Evolutionary conservation across 2,113 vertebrate species (phyloP).

Genomic region (Scartelaos histophorus): DNA sequence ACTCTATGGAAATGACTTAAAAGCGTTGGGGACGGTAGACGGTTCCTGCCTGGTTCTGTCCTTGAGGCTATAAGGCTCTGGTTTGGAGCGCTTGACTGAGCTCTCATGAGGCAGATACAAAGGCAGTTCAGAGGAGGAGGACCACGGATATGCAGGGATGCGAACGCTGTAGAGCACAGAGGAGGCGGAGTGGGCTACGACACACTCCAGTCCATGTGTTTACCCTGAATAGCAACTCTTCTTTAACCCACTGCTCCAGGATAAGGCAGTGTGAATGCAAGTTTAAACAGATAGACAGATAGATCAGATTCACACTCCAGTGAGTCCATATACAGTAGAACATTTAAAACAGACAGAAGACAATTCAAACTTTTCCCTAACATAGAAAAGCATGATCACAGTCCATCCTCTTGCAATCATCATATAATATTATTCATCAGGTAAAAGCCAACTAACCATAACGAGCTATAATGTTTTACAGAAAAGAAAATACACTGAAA

Average conservation of each 20-base stretch:
- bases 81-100: constrained; percentile 61
- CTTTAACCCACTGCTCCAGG: constrained; percentile 69
- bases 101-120: constrained; percentile 58
- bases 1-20: constrained; percentile 50
- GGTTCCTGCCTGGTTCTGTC: constrained; percentile 22
- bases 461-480: no score
- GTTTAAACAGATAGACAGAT: no score
- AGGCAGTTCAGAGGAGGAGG: constrained; percentile 48
- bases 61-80: constrained; percentile 56
- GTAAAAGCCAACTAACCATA: no score
- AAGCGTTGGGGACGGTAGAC: constrained; percentile 28
- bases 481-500: no score
- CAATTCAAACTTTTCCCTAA: no score
- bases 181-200: constrained; percentile 65
- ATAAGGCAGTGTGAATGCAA: constrained; percentile 44
- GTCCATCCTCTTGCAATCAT: no score
- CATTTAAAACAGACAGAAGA: no score
- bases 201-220: constrained; percentile 58
- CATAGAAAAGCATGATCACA: no score
- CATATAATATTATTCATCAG: no score
- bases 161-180: constrained; percentile 47
- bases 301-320: no score
- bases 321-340: no score
- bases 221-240: constrained; percentile 70
- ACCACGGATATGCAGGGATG: constrained; percentile 58